A percentile compares a stretch with the other conserved stretches of the same genome.
Evolutionary conservation across 1,140 invertebrate species (phyloP).

Genomic region (Neelides sp.): DNA sequence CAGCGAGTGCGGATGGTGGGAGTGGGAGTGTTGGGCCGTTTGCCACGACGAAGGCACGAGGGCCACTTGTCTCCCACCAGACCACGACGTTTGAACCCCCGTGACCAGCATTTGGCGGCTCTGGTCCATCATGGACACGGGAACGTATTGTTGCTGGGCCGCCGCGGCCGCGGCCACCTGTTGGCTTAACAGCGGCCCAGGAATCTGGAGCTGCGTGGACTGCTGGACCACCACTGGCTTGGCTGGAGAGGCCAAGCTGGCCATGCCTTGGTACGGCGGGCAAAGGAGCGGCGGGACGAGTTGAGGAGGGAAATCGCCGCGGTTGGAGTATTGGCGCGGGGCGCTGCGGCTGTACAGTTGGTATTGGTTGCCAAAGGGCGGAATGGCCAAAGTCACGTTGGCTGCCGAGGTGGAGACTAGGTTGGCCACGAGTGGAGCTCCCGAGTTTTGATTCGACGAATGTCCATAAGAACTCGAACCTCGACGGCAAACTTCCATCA

Average conservation of each 20-base stretch:
- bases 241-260: slow-evolving; percentile 58
- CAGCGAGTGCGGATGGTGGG: slow-evolving; percentile 42
- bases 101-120: slow-evolving; percentile 41
- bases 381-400: slow-evolving; percentile 72
- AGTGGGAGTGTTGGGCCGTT: slow-evolving; percentile 54
- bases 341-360: slow-evolving; percentile 67
- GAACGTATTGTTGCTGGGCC: slow-evolving; percentile 66
- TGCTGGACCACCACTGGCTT: slow-evolving; percentile 78
- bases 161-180: slow-evolving; percentile 34
- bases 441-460: slow-evolving; percentile 20
- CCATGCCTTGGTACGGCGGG: slow-evolving; percentile 56
- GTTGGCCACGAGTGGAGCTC: slow-evolving; percentile 43
- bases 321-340: slow-evolving; percentile 45
- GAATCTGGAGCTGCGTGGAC: slow-evolving; percentile 49
- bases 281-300: slow-evolving; percentile 84
- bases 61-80: slow-evolving; percentile 56
- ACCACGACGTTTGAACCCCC: slow-evolving; percentile 67
- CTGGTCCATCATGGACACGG: slow-evolving; percentile 78
- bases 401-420: slow-evolving; percentile 60
- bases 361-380: slow-evolving; percentile 69
- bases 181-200: slow-evolving; percentile 32
- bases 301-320: slow-evolving; percentile 63
- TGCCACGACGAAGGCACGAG: slow-evolving; percentile 80
- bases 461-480: slow-evolving; percentile 15
- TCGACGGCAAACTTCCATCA: slow-evolving; percentile 64